Evolutionary conservation across 2,113 vertebrate species (phyloP).

Genomic region (Notechis scutatus): DNA sequence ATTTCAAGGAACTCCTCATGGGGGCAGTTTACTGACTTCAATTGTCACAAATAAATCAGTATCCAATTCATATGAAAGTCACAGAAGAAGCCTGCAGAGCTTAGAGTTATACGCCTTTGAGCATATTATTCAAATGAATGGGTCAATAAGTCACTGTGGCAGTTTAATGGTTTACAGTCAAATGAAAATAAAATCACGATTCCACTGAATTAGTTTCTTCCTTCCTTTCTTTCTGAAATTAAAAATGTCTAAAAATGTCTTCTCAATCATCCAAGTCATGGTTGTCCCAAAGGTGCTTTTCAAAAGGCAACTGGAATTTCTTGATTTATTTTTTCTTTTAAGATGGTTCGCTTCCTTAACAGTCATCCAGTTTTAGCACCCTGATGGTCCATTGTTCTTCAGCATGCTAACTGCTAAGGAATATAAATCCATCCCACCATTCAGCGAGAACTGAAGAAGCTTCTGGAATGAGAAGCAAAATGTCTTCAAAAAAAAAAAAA

Average conservation of each 20-base stretch:
- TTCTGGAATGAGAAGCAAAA: background rate
- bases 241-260: background rate
- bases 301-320: background rate
- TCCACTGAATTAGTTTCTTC: constrained; percentile 39
- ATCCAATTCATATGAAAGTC: constrained; percentile 66
- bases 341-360: background rate
- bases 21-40: constrained; percentile 65
- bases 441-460: background rate
- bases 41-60: constrained; percentile 74
- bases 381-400: background rate
- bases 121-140: constrained; percentile 46
- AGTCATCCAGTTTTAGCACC: background rate
- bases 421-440: background rate
- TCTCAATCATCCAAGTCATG: background rate
- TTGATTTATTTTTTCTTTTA: background rate
- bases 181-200: constrained; percentile 56
- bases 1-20: constrained; percentile 71
- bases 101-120: constrained; percentile 48
- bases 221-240: background rate
- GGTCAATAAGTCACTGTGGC: constrained; percentile 59
- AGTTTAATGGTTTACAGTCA: constrained; percentile 56
- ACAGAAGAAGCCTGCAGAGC: constrained; percentile 53
- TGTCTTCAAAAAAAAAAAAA: background rate
- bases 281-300: background rate
- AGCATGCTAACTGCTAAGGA: background rate